A percentile compares a stretch with the other conserved stretches of the same genome.
Conservation (phyloP, 2,888 invertebrate species). For the Metellina segmentata region DNA sequence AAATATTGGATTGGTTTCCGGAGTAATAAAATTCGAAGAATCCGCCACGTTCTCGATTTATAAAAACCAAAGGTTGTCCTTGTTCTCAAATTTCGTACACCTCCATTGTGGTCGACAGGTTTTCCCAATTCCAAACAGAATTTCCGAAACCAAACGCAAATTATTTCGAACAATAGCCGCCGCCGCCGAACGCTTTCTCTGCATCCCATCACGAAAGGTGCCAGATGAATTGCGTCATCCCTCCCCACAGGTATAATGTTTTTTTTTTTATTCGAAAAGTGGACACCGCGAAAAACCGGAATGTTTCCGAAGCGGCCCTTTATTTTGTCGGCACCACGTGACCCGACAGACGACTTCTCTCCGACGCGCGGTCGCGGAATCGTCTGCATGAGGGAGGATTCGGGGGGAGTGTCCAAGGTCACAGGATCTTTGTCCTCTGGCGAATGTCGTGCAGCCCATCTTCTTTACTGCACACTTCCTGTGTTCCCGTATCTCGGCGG, state of each 20-base stretch:
- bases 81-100: neutral
- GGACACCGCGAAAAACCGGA: neutral
- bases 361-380: neutral
- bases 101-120: neutral
- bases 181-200: neutral
- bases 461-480: constrained; percentile 10
- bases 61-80: neutral
- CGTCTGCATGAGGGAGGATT: constrained; percentile 33
- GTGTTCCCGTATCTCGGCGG: neutral
- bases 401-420: constrained; percentile 70
- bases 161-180: neutral
- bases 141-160: neutral
- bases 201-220: neutral
- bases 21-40: no score
- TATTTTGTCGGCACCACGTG: constrained; percentile 43
- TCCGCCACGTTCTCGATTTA: no score
- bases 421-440: constrained; percentile 69
- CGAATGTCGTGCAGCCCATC: neutral
- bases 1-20: no score
- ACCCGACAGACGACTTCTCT: constrained; percentile 57
- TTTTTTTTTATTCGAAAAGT: neutral
- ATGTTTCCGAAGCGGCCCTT: constrained; percentile 1
- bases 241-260: neutral
- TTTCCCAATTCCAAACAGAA: neutral
- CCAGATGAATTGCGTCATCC: neutral